A percentile compares a stretch with the other conserved stretches of the same genome.
phyloP scores from a whole-genome alignment of 2,797 vertebrate species.

The Ciconia nigra region DNA sequence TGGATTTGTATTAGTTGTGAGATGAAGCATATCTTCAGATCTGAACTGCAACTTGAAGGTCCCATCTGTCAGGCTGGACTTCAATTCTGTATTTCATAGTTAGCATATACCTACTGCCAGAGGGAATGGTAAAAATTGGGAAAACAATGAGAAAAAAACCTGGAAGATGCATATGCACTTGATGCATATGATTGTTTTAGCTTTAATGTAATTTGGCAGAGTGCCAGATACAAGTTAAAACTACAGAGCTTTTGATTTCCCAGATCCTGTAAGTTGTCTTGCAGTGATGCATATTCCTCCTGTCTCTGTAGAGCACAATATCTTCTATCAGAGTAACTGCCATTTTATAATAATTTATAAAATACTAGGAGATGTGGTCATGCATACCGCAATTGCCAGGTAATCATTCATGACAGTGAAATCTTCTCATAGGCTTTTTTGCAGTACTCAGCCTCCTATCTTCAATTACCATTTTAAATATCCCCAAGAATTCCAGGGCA shows the following conservation, averaged over 20 bases:
- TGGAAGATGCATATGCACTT: not conserved
- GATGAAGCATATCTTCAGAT: not conserved
- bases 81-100: not conserved
- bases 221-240: not conserved
- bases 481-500: not conserved
- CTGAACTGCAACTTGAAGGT: not conserved
- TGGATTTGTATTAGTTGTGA: not conserved
- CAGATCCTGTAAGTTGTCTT: not conserved
- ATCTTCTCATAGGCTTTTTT: not conserved
- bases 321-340: not conserved
- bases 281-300: not conserved
- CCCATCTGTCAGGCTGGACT: not conserved
- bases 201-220: not conserved
- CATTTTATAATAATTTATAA: not conserved
- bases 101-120: not conserved
- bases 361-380: not conserved
- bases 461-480: not conserved
- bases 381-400: not conserved
- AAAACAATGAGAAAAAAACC: not conserved
- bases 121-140: not conserved
- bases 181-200: not conserved
- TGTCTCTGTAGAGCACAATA: not conserved
- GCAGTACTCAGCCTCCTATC: not conserved
- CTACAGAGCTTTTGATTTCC: not conserved
- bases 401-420: not conserved